Conservation (phyloP, 2,113 vertebrate species). For the Ochotona curzoniae region DNA sequence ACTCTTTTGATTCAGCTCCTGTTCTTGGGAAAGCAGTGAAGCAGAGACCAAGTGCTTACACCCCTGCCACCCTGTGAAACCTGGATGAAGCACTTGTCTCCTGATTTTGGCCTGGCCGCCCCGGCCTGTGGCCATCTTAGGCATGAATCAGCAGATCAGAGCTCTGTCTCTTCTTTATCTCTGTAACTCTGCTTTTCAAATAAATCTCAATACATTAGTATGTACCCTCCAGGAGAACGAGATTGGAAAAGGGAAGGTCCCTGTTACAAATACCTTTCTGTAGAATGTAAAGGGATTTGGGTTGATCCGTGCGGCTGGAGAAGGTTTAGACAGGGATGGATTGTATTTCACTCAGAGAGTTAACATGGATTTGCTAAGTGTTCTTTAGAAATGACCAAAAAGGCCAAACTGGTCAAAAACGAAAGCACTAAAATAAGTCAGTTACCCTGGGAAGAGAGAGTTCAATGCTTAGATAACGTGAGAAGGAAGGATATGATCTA, state of each 20-base stretch:
- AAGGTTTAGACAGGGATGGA: background rate
- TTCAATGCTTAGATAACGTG: background rate
- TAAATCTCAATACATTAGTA: background rate
- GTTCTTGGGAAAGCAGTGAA: too few relatives aligned
- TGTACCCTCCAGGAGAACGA: background rate
- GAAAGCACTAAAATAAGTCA: conserved; percentile 5
- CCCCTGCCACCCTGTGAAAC: too few relatives aligned
- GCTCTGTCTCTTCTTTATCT: too few relatives aligned
- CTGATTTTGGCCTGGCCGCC: too few relatives aligned
- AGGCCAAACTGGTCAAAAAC: background rate
- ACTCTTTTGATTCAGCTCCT: too few relatives aligned
- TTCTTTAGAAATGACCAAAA: background rate
- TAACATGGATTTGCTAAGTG: background rate
- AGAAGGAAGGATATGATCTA: background rate
- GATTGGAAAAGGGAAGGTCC: background rate
- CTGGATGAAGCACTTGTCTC: too few relatives aligned
- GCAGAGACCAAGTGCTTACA: too few relatives aligned
- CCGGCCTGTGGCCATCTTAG: too few relatives aligned
- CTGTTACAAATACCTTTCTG: background rate
- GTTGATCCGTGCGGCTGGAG: background rate
- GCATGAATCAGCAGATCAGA: too few relatives aligned
- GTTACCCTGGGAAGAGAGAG: background rate
- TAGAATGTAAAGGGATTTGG: background rate
- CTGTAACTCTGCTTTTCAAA: too few relatives aligned
- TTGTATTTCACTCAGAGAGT: background rate